Percentiles rank a stretch among this genome's conserved stretches.
phyloP scores from a whole-genome alignment of 2,888 invertebrate genomes.

The Dysmachus trigonus region DNA sequence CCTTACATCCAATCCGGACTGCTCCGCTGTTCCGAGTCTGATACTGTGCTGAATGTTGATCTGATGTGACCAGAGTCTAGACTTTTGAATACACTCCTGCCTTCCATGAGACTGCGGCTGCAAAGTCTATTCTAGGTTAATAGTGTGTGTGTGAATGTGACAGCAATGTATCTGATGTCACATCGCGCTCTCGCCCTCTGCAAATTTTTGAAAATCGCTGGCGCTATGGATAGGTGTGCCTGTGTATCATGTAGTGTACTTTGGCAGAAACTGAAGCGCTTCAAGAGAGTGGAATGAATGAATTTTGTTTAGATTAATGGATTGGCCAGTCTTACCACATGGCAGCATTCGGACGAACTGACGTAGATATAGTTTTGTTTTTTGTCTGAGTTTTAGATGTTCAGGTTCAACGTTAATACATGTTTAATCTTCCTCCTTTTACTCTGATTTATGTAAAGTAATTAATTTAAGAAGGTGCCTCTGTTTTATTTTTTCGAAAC shows the following conservation, averaged over 20 bases:
- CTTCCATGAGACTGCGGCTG: too few species aligned
- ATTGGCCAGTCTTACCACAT: background rate
- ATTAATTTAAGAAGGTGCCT: too few species aligned
- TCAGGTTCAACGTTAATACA: background rate
- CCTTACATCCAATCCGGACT: too few species aligned
- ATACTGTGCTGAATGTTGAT: too few species aligned
- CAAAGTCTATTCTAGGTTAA: too few species aligned
- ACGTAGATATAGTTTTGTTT: background rate
- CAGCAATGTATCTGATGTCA: too few species aligned
- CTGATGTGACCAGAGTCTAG: too few species aligned
- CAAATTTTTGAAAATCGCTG: background rate
- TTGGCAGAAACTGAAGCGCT: background rate
- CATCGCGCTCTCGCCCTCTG: background rate
- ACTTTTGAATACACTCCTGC: too few species aligned
- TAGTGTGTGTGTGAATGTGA: background rate
- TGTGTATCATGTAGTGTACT: background rate
- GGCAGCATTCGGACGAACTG: background rate
- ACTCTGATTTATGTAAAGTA: too few species aligned
- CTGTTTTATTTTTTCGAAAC: too few species aligned
- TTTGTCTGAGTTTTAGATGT: background rate
- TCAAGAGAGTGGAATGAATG: conserved; percentile 11
- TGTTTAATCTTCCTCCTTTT: background rate
- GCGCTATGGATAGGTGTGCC: too few species aligned
- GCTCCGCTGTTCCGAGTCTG: too few species aligned
- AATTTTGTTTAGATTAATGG: background rate